Percentiles rank a stretch among this genome's conserved stretches.
Evolutionary conservation across 1,140 invertebrate genomes (phyloP).

Genomic region (Reticulitermes speratus): DNA sequence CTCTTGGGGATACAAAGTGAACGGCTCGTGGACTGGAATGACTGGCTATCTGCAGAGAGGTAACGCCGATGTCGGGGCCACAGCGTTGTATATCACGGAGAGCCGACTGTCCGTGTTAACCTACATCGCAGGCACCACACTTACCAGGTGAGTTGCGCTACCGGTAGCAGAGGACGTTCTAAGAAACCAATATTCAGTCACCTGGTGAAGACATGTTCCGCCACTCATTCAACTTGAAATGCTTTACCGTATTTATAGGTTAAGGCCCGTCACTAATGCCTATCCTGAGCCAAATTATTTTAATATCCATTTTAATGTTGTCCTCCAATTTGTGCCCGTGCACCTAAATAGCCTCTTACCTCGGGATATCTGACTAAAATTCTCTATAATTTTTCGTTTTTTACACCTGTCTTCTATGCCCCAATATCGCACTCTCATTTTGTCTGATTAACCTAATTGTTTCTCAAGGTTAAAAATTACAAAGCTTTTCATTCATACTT

Average conservation of each 20-base stretch:
- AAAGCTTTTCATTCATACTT: too few relatives aligned
- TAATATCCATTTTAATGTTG: not conserved
- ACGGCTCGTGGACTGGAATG: constrained; percentile 32
- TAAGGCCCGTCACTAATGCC: not conserved
- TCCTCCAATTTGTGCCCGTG: too few relatives aligned
- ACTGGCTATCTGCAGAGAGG: constrained; percentile 25
- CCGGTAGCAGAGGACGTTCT: not conserved
- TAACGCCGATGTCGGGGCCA: constrained; percentile 32
- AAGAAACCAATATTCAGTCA: not conserved
- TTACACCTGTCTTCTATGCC: too few relatives aligned
- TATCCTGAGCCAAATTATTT: not conserved
- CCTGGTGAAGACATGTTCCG: not conserved
- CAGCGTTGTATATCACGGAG: constrained; percentile 27
- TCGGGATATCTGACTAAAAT: too few relatives aligned
- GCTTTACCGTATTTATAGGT: not conserved
- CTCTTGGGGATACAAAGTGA: constrained; percentile 31
- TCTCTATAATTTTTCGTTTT: too few relatives aligned
- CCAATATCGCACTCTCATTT: too few relatives aligned
- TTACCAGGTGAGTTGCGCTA: not conserved
- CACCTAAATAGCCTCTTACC: too few relatives aligned
- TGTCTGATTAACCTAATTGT: too few relatives aligned
- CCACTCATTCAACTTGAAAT: not conserved
- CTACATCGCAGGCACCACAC: constrained; percentile 27
- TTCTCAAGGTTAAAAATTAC: too few relatives aligned
- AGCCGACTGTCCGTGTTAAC: constrained; percentile 13